Evolutionary conservation across 2,113 vertebrate genomes (phyloP), one percentile per base, ranked within the genome.

Genomic region (Boulengeromyrus knoepffleri): DNA sequence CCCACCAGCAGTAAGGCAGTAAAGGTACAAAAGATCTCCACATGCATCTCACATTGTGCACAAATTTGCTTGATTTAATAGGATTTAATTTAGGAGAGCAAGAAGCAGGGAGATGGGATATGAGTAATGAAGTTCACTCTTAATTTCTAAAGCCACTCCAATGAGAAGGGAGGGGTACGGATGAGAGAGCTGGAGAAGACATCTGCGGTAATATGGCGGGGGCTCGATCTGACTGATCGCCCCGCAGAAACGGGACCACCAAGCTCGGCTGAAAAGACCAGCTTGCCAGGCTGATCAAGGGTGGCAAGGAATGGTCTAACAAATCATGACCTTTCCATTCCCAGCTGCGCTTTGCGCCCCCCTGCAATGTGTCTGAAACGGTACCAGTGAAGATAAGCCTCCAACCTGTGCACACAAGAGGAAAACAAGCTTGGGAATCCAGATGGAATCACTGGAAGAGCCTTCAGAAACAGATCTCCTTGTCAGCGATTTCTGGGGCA

Each of bases 261-360:
- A 9, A 53, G 49, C n/a, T 8, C 12, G 17, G 49, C 9, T 52
- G 17, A 42, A 31, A 3, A 83, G 70, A 83, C 50, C 88, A 89
- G 24, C 50, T 83, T 31, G 50, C 74, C 27, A 27, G 27, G 31
- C 74, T 46, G 50, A 46, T 83, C 24, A 19, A 88, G 31, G 74
- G 31, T n/a, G 46, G 27, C 13, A 3, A 15, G 31, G 15, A 53
- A 31, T 10, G 15, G 31, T 8, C 47, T 52, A 19, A 53, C n/a
- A 90, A 91, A 91, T 91, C 91, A 80, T 91, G 90, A 93, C 92
- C 91, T 93, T 91, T 91, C 39, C 83, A 56, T 52, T 74, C 27
- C 58, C 42, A 88, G 91, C 86, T 87, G 89, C 85, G 58, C 88
- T 66, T 88, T 4, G 42, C 89, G 49, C 89, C 90, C 80, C 80